phyloP scores from a whole-genome alignment of 2,113 vertebrate genomes.

The Candoia aspera region DNA sequence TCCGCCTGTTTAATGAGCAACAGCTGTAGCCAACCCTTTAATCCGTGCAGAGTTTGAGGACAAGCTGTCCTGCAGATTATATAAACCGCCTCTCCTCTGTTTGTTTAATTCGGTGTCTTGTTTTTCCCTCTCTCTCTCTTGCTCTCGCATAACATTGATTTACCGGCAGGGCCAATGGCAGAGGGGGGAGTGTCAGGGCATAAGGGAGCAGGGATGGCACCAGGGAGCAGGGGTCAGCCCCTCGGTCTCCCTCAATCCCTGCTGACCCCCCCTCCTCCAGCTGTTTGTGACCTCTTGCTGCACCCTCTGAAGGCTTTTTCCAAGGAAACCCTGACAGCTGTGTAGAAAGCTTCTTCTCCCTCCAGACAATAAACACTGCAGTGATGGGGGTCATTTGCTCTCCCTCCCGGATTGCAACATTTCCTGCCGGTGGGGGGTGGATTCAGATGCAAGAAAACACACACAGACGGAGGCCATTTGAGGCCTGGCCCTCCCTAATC shows the following conservation, averaged over 20 bases:
- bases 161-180: slow-evolving; percentile 53
- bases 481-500: not conserved
- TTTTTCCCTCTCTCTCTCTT: not conserved
- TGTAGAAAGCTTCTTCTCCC: not conserved
- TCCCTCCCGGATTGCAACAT: not conserved
- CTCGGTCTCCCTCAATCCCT: no score
- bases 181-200: slow-evolving; percentile 45
- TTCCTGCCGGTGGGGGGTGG: not conserved
- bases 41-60: slow-evolving; percentile 69
- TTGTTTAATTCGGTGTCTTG: slow-evolving; percentile 64
- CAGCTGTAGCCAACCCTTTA: slow-evolving; percentile 52
- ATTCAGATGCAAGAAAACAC: not conserved
- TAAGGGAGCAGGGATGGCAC: not conserved
- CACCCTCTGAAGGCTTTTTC: not conserved
- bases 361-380: not conserved
- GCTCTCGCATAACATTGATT: slow-evolving; percentile 51
- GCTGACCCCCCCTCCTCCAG: no score
- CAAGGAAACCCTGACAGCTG: not conserved
- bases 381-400: not conserved
- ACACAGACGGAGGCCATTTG: not conserved
- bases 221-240: not conserved
- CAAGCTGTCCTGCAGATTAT: slow-evolving; percentile 69
- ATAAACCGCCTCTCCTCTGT: slow-evolving; percentile 71
- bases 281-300: not conserved
- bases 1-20: slow-evolving; percentile 65